Percentiles rank a stretch among this genome's conserved stretches.
These are phyloP conservation scores for Alces alces DNA, from an alignment of 2,113 vertebrate genomes.

Conservation along the genomic window DNA sequence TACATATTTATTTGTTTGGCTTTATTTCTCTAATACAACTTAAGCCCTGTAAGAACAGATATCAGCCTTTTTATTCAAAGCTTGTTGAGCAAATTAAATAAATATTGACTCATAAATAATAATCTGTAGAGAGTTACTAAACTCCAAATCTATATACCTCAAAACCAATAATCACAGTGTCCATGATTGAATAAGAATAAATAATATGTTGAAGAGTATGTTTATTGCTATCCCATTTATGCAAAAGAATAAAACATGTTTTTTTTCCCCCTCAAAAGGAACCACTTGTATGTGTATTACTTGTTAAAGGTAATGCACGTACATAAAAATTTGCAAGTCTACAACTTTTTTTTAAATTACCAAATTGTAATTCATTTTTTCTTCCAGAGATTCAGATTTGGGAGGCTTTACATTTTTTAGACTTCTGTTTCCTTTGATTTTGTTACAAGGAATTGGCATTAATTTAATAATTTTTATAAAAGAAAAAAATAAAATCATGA, in stretches of 20 bases:
- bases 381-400: not conserved
- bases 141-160: not conserved
- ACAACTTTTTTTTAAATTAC: not conserved
- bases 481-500: not conserved
- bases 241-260: not conserved
- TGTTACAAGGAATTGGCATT: not conserved
- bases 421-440: slow-evolving; percentile 1
- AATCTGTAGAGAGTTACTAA: not conserved
- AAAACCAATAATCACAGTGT: not conserved
- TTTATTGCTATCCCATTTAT: not conserved
- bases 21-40: not conserved
- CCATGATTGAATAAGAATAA: not conserved
- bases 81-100: not conserved
- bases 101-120: not conserved
- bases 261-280: not conserved
- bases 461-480: not conserved
- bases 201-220: not conserved
- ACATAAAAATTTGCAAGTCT: not conserved
- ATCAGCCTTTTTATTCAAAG: not conserved
- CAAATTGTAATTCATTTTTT: not conserved
- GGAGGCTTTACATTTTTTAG: not conserved
- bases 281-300: not conserved
- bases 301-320: not conserved
- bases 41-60: not conserved
- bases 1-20: not conserved